Evolutionary conservation across 2,888 invertebrate species (phyloP).

Genomic region (Mythimna loreyi): DNA sequence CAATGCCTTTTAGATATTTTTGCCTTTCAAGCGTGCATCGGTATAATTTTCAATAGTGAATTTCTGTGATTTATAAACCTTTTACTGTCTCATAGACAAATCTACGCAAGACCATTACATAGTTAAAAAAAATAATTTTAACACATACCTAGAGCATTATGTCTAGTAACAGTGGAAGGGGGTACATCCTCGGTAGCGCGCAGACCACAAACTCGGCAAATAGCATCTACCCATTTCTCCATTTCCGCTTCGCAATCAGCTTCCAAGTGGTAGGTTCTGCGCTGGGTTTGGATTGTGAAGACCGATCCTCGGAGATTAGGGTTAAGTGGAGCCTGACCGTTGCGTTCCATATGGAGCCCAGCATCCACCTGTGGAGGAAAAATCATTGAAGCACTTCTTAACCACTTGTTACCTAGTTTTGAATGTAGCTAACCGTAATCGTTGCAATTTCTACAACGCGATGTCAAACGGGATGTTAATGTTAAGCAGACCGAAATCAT

Average conservation of each 20-base stretch:
- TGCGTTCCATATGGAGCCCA: slow-evolving; percentile 95
- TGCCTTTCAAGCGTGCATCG: too few species aligned
- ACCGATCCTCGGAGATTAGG: slow-evolving; percentile 90
- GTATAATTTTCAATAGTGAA: not conserved
- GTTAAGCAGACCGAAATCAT: too few species aligned
- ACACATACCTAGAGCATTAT: slow-evolving; percentile 55
- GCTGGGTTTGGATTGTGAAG: slow-evolving; percentile 97
- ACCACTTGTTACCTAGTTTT: not conserved
- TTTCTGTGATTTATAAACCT: not conserved
- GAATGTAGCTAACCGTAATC: not conserved
- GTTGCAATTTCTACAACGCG: not conserved
- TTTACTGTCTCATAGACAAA: not conserved
- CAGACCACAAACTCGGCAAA: slow-evolving; percentile 97
- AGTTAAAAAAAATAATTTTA: not conserved
- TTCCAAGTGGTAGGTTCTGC: slow-evolving; percentile 97
- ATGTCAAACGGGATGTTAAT: not conserved
- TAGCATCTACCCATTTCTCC: slow-evolving; percentile 98
- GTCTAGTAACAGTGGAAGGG: slow-evolving; percentile 72
- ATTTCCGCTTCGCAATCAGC: slow-evolving; percentile 98
- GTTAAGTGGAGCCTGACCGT: slow-evolving; percentile 95
- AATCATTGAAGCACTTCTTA: not conserved
- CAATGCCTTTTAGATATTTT: too few species aligned
- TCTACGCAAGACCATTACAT: slow-evolving; percentile 4
- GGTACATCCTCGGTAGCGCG: slow-evolving; percentile 92
- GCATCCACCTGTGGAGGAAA: slow-evolving; percentile 93